Evolutionary conservation across 1,140 invertebrate genomes (phyloP).

Genomic region (Plectrocnemia conspersa): DNA sequence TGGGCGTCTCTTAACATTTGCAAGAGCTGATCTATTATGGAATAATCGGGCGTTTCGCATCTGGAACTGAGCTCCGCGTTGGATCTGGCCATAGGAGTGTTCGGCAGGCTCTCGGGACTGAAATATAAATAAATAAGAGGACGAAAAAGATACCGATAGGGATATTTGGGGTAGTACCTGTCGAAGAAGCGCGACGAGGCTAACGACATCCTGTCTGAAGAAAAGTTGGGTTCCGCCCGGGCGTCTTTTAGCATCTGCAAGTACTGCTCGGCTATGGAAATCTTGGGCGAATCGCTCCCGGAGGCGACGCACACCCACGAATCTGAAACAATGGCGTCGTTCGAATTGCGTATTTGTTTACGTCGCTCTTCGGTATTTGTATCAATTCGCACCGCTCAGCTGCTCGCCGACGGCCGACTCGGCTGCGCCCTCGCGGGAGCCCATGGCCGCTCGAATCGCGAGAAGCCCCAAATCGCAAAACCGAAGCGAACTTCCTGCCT

Average conservation of each 20-base stretch:
- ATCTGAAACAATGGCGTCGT: too few relatives aligned
- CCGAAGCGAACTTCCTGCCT: too few relatives aligned
- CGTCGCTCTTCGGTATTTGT: too few relatives aligned
- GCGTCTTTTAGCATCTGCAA: constrained; percentile 77
- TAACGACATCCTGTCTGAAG: constrained; percentile 73
- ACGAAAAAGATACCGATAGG: background rate
- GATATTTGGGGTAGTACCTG: constrained; percentile 38
- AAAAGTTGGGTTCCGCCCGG: constrained; percentile 80
- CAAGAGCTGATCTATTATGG: constrained; percentile 69
- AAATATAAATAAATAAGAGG: too few relatives aligned
- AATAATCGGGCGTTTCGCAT: constrained; percentile 48
- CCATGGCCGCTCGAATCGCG: too few relatives aligned
- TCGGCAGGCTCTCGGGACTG: too few relatives aligned
- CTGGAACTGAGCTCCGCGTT: constrained; percentile 67
- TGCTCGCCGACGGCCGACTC: background rate
- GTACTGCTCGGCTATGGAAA: constrained; percentile 66
- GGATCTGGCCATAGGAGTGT: too few relatives aligned
- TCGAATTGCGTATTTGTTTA: too few relatives aligned
- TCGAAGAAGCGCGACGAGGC: constrained; percentile 74
- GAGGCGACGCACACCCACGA: constrained; percentile 79
- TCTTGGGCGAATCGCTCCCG: constrained; percentile 46
- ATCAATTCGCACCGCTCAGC: background rate
- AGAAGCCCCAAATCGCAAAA: too few relatives aligned
- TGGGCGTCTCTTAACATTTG: constrained; percentile 79
- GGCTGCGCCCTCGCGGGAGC: too few relatives aligned